Evolutionary conservation across 2,797 vertebrate species (phyloP), one percentile per base, ranked within the genome.

Genomic region (Pipistrellus pipistrellus): DNA sequence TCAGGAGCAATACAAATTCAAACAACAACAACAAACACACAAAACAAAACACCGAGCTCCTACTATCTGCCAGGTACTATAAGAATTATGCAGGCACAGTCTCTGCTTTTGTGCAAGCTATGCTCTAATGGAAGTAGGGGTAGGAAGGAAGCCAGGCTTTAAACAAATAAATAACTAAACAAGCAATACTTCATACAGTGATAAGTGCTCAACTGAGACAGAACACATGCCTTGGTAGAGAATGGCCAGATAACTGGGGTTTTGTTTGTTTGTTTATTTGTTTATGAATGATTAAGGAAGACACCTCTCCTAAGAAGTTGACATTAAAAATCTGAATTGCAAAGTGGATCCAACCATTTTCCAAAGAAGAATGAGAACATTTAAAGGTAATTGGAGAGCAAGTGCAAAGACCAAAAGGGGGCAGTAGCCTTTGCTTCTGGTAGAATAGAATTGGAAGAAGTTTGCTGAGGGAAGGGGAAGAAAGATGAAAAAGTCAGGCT

Each of bases 321-420:
- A 89, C 69, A 48, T 25, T 38, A 73, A 94, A 93, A 13, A 30
- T 51, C 20, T 86, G 41, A 87, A 81, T 80, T 30, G 64, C 32
- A 23, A 73, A 23, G 35, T 57, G 8, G 8, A 69, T 7, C 38
- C 41, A 53, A 32, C n/a, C 55, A 88, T 71, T 5, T 75, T 91
- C 32, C n/a, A 68, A 92, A 15, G 12, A 92, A 85, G 5, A 21
- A 82, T 38, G 59, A 84, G 73, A 38, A 9, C 11, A 15, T 68
- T 72, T 20, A 68, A 73, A 15, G 13, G 8, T 62, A 32, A 82
- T 25, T 18, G 27, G 71, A 48, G n/a, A 85, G 2, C 6, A 85
- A 13, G 3, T 85, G 0, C 46, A 85, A 85, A 76, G 46, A 44
- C 20, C 10, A 30, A 81, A 30, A 38, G 3, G 17, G 27, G 4